These are phyloP conservation scores for Myotis lucifugus DNA, from an alignment of 2,113 vertebrate species.

Conservation along the genomic window DNA sequence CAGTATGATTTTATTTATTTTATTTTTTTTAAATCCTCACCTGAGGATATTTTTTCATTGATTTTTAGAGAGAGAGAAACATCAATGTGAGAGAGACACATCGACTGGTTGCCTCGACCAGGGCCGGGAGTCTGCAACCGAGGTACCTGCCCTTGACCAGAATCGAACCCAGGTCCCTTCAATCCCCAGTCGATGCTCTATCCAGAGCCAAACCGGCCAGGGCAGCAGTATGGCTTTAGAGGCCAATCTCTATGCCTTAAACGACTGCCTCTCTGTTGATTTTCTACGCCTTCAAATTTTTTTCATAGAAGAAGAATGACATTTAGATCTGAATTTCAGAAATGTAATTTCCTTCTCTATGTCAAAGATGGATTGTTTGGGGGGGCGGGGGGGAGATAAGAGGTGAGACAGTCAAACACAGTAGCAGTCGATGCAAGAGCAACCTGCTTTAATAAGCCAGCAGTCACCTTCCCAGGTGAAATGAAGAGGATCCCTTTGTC, in stretches of 20 bases:
- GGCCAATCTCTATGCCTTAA: not conserved
- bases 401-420: not conserved
- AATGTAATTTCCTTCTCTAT: not conserved
- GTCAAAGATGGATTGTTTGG: not conserved
- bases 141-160: no score
- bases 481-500: not conserved
- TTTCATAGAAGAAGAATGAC: not conserved
- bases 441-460: conserved; percentile 10
- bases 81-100: no score
- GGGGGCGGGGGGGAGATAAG: not conserved
- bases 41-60: no score
- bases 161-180: no score
- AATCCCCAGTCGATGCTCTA: no score
- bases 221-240: not conserved
- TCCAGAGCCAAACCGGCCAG: no score
- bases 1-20: not conserved
- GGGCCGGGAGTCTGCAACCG: no score
- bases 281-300: not conserved
- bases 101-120: no score
- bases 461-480: not conserved
- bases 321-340: conserved; percentile 30
- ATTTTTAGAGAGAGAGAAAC: no score
- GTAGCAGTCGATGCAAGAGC: not conserved
- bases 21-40: no score
- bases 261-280: not conserved